Evolutionary conservation across 2,888 invertebrate species (phyloP), one percentile per base, ranked within the genome.

Genomic region (Hylaea fasciaria): DNA sequence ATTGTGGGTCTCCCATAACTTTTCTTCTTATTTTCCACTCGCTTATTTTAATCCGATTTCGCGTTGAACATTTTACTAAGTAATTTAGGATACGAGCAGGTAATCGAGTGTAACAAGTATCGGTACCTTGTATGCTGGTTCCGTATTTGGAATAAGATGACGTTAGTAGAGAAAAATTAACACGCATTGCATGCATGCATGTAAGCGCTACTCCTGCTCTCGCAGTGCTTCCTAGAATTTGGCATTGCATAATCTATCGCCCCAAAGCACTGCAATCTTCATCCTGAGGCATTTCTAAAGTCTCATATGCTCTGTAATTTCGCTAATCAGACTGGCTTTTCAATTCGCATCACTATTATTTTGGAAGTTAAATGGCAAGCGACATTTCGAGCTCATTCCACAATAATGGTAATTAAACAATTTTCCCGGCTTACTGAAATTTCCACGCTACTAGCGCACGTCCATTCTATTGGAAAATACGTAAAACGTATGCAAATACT

Each of bases 41-140:
- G 61, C 57, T 63, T 69, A 58, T 63, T 66, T 54, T 66, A 68
- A 68, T 66, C 57, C 61, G 61, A 58, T 64, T 68, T 58, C 41
- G 44, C 22, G 55, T 47, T 48, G 52, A 52, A 51, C 55, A 37
- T 60, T 61, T 61, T 46, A 47, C 37, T 56, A 43, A 61, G 55
- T 61, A 56, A 56, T 61, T 61, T 56, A 43, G 55, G 51, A 51
- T 55, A 51, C 11, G 50, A 40, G 35, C 35, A 54, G 44, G 59
- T 59, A 59, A 60, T 60, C 51, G 60, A 55, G 55, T 46, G 55
- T 50, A 49, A n/a, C 40, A 45, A 22, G 22, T 22, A 5, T n/a
- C n/a, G n/a, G n/a, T n/a, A n/a, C n/a, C n/a, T n/a, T n/a, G n/a
- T n/a, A n/a, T n/a, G n/a, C n/a, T n/a, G n/a, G n/a, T n/a, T n/a